phyloP scores from a whole-genome alignment of 1,140 invertebrate species.

The Liolophura sinensis region DNA sequence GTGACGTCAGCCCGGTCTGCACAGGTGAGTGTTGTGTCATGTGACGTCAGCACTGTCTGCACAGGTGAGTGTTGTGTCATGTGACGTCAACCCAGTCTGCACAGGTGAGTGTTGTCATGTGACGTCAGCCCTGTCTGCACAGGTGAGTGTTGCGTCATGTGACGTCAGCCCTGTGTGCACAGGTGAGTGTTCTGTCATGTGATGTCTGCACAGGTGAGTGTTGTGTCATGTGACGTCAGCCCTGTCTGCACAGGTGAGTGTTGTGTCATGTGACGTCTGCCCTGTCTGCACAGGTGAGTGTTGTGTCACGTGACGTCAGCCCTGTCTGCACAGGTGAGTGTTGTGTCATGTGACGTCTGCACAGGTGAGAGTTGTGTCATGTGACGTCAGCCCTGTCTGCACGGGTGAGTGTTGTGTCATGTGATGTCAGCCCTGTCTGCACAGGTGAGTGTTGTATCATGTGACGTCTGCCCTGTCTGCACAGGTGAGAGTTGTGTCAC shows the following conservation, averaged over 20 bases:
- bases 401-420: not conserved
- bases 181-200: constrained; percentile 1
- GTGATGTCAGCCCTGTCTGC: constrained; percentile 75
- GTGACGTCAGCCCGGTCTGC: constrained; percentile 85
- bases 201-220: not conserved
- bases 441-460: no score
- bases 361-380: not conserved
- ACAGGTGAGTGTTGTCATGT: no score
- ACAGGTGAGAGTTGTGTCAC: not conserved
- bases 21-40: constrained; percentile 22
- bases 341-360: no score
- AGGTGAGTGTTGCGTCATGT: no score
- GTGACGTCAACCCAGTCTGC: constrained; percentile 63
- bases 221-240: constrained; percentile 61
- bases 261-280: no score
- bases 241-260: constrained; percentile 69
- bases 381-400: not conserved
- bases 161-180: not conserved
- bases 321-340: constrained; percentile 71
- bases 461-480: no score
- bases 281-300: no score
- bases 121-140: constrained; percentile 86
- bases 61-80: no score
- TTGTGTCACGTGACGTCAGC: constrained; percentile 77
- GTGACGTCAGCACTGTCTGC: no score